phyloP scores from a whole-genome alignment of 1,140 invertebrate species.

The Yoshiicerus persimilis region DNA sequence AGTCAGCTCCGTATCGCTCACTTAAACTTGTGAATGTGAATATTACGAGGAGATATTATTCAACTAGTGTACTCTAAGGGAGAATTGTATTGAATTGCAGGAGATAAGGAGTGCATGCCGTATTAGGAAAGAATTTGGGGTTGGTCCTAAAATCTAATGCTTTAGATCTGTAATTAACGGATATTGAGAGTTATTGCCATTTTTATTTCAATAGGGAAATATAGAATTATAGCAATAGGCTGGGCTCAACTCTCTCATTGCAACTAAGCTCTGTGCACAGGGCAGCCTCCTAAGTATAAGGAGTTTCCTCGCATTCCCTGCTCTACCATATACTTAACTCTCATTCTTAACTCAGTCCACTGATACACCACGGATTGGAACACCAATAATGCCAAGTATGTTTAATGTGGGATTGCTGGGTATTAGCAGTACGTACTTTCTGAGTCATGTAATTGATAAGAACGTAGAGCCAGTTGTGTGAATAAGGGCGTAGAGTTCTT shows the following conservation, averaged over 20 bases:
- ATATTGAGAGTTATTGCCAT: slow-evolving; percentile 22
- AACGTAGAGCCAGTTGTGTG: background rate
- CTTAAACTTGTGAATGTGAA: background rate
- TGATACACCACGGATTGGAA: too few relatives aligned
- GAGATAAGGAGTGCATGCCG: background rate
- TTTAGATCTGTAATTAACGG: slow-evolving; percentile 5
- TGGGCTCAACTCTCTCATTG: too few relatives aligned
- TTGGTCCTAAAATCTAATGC: slow-evolving; percentile 9
- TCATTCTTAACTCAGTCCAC: too few relatives aligned
- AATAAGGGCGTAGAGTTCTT: background rate
- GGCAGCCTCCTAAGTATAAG: too few relatives aligned
- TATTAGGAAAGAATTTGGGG: slow-evolving; percentile 20
- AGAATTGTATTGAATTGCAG: background rate
- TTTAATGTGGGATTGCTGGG: background rate
- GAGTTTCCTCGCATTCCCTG: too few relatives aligned
- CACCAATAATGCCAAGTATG: background rate
- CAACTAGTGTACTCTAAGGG: background rate
- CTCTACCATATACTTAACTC: too few relatives aligned
- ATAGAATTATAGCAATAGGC: too few relatives aligned
- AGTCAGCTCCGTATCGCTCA: background rate
- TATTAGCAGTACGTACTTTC: background rate
- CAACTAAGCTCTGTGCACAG: too few relatives aligned
- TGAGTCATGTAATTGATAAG: background rate
- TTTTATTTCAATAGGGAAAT: background rate
- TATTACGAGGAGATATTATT: background rate